phyloP scores from a whole-genome alignment of 2,888 invertebrate genomes.

The Drosophila mercatorum region DNA sequence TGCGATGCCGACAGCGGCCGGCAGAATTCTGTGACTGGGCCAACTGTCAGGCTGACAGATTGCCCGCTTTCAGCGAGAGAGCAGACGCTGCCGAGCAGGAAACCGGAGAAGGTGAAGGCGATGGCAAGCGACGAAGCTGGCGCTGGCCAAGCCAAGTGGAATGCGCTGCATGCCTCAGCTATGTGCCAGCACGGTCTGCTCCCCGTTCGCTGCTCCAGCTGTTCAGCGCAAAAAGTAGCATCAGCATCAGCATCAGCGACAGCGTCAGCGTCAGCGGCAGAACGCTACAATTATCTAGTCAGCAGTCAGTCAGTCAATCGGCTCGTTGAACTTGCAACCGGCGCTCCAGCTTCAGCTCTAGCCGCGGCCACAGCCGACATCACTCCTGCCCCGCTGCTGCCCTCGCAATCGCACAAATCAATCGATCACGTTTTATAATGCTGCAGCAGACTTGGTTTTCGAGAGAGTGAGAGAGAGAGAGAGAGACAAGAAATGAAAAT shows the following conservation, averaged over 20 bases:
- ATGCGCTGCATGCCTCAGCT: constrained; percentile 61
- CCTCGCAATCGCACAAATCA: constrained; percentile 81
- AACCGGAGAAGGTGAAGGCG: constrained; percentile 35
- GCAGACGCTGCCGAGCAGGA: constrained; percentile 47
- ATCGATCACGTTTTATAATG: constrained; percentile 83
- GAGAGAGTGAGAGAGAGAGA: neutral
- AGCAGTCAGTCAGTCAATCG: constrained; percentile 81
- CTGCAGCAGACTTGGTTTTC: constrained; percentile 38
- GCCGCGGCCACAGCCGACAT: constrained; percentile 17
- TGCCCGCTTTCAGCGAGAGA: constrained; percentile 75
- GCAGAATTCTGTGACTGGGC: constrained; percentile 72
- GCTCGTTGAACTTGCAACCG: constrained; percentile 82
- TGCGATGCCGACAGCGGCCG: constrained; percentile 77
- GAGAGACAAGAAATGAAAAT: constrained; percentile 16
- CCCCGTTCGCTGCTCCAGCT: constrained; percentile 59
- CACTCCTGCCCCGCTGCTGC: constrained; percentile 30
- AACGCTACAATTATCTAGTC: constrained; percentile 84
- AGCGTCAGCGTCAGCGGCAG: constrained; percentile 65
- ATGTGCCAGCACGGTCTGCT: constrained; percentile 38
- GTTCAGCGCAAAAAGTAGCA: constrained; percentile 63
- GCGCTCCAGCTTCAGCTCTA: constrained; percentile 45
- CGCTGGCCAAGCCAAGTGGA: constrained; percentile 63
- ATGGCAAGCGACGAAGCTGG: constrained; percentile 21
- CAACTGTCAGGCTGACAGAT: constrained; percentile 83
- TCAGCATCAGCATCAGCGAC: constrained; percentile 55